Evolutionary conservation across 1,140 invertebrate species (phyloP).

Genomic region (Orius insidiosus): DNA sequence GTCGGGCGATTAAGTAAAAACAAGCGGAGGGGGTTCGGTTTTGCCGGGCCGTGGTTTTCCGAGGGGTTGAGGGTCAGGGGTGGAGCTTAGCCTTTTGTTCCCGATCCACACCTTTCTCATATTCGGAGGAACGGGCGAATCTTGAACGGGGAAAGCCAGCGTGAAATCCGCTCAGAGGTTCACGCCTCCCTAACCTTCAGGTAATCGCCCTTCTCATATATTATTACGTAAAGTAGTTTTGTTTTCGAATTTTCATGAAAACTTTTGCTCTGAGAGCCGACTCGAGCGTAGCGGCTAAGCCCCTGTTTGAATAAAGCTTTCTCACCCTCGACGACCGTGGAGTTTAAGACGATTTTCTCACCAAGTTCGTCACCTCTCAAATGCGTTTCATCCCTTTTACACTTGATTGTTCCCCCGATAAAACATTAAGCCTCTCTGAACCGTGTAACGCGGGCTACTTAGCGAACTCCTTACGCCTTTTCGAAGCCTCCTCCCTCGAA

Average conservation of each 20-base stretch:
- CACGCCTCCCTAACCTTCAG: conserved; percentile 15
- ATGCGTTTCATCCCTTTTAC: conserved; percentile 18
- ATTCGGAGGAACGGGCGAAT: no score
- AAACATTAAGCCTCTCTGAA: conserved; percentile 10
- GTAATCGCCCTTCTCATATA: conserved; percentile 16
- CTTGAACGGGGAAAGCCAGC: conserved; percentile 14
- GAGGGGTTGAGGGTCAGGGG: no score
- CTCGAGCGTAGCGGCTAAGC: conserved; percentile 6
- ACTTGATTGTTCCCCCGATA: conserved; percentile 17
- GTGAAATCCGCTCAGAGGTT: conserved; percentile 17
- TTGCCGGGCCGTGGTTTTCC: no score
- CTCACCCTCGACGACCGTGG: conserved; percentile 1
- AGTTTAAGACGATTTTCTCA: conserved; percentile 18
- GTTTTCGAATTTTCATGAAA: conserved; percentile 17
- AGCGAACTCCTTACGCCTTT: background rate
- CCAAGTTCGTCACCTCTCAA: conserved; percentile 14
- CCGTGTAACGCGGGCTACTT: conserved; percentile 7
- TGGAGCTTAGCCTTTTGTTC: conserved; percentile 4
- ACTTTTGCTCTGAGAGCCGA: conserved; percentile 6
- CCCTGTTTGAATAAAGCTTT: conserved; percentile 17
- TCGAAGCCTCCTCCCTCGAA: background rate
- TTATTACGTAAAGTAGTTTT: conserved; percentile 19
- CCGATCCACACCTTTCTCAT: no score
- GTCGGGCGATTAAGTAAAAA: conserved; percentile 5
- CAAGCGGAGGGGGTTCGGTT: background rate